Evolutionary conservation across 2,797 vertebrate genomes (phyloP), one percentile per base, ranked within the genome.

Genomic region (Balearica regulorum): DNA sequence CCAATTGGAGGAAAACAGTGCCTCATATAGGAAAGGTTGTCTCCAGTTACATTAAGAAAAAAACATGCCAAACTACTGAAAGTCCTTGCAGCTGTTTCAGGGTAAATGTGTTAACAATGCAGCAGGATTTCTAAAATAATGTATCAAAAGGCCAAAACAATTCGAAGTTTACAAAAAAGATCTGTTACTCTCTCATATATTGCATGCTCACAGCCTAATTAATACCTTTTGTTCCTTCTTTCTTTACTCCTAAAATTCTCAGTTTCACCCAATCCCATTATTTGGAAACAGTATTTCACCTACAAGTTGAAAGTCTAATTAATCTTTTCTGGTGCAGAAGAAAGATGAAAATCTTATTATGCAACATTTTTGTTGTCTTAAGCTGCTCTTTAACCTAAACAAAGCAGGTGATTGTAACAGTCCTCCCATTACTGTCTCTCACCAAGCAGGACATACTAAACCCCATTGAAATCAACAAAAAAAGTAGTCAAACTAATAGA

Each of bases 11-110:
- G 91, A 97, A 97, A 98, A 96, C 54, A 97, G 91, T 97, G 94
- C 94, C 96, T 98, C 96, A 96, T 93, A 97, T 93, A 97, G 91
- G 96, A 98, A 98, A 98, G 88, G 90, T 87, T 97, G 96, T 96
- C 87, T 97, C 94, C 39, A 31, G 85, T 94, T 97, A 97, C 96
- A 97, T 94, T 92, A 96, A 90, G 71, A 91, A 83, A 90, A 90
- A 94, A 72, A 9, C 35, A 79, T 28, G 58, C 87, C 91, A 96
- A 97, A 97, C 96, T 96, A 95, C 37, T 92, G 88, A 92, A 96
- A 97, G 65, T 92, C 79, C 73, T 22, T 93, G 83, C 88, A 91
- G 94, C 60, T 95, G 77, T 91, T 93, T 89, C 55, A 83, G 91
- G 61, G 53, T 83, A 91, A 66, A 69, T 75, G 29, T 72, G 90